These are phyloP conservation scores for Alloplasta piceator DNA, from an alignment of 2,888 invertebrate genomes.

Conservation along the genomic window DNA sequence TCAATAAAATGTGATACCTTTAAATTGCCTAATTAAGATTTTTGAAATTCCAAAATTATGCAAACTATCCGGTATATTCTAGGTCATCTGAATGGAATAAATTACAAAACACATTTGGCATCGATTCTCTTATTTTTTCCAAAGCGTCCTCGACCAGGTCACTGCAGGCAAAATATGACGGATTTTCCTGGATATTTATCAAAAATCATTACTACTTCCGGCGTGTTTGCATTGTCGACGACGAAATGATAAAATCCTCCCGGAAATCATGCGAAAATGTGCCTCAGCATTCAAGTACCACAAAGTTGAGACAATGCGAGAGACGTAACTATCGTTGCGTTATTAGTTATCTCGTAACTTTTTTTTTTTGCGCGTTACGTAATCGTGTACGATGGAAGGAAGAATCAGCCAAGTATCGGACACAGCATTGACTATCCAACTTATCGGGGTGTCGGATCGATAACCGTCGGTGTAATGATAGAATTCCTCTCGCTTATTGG, in stretches of 20 bases:
- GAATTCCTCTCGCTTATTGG: constrained; percentile 18
- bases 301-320: not conserved
- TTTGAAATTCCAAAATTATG: no score
- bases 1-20: no score
- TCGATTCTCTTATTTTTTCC: not conserved
- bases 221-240: not conserved
- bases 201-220: constrained; percentile 8
- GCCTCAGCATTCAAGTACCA: no score
- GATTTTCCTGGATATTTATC: constrained; percentile 13
- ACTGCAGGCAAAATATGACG: not conserved
- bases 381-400: not conserved
- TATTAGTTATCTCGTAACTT: constrained; percentile 59
- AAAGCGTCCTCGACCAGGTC: not conserved
- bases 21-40: no score
- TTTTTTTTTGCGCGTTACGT: constrained; percentile 51
- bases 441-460: constrained; percentile 53
- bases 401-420: no score
- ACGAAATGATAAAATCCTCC: constrained; percentile 38
- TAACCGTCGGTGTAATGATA: constrained; percentile 33
- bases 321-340: constrained; percentile 39
- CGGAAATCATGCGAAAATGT: constrained; percentile 47
- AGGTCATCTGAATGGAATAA: no score
- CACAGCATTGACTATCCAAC: constrained; percentile 19
- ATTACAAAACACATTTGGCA: not conserved
- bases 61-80: no score